Evolutionary conservation across 2,888 invertebrate genomes (phyloP), one percentile per base, ranked within the genome.

Genomic region (Stegophylla sp.): DNA sequence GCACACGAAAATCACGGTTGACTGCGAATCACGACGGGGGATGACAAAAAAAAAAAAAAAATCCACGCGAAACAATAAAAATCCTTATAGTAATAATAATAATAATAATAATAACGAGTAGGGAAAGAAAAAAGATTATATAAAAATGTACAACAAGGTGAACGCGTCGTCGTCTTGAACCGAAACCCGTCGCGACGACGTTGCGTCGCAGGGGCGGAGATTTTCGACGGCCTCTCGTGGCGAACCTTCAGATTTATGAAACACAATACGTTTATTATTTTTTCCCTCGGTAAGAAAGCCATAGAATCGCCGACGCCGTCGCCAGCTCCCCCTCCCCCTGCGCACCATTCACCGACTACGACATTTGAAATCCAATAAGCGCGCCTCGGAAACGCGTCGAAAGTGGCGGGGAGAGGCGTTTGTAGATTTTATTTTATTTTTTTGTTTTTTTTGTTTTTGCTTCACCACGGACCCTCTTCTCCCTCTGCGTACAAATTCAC

Each of bases 251-350:
- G 72, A 72, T 72, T 72, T 72, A 72, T 72, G 73, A 74, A 74
- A 74, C 48, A 63, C 61, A 63, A 74, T 74, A 61, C 73, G 59
- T 72, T 61, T 73, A 73, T 61, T 59, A 73, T 73, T 73, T 61
- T 72, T 71, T 73, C 13, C 28, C 61, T 12, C 45, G 61, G 28
- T 26, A 61, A 45, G 28, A 45, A 74, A 74, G 61, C 73, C 73
- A 28, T 74, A 74, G 73, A 61, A 63, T 63, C 34, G 73, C 23
- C 43, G 43, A 20, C 12, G 51, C 15, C 72, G 17, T 20, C 56
- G 12, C 15, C 71, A 20, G 20, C 51, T 48, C 23, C 51, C 69
- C 41, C 17, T 34, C n/a, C n/a, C 3, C 23, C 9, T 34, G 26
- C 45, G 45, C 17, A n/a, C n/a, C n/a, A 17, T 17, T 3, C 23